Percentiles rank a stretch among this genome's conserved stretches.
phyloP scores from a whole-genome alignment of 2,888 invertebrate genomes.

The Scelioninae gen. 1 region DNA sequence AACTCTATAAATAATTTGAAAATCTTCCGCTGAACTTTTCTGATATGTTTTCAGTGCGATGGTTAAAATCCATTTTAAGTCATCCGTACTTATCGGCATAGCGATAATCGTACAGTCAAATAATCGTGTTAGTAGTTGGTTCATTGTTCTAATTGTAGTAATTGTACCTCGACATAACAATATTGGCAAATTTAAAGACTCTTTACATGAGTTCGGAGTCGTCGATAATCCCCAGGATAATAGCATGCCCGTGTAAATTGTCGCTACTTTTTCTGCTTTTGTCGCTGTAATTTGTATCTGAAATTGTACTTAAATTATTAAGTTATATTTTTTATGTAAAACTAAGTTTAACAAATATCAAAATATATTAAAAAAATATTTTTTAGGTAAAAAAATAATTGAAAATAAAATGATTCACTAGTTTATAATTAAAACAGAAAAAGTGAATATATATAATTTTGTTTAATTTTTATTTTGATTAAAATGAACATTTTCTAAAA shows the following conservation, averaged over 20 bases:
- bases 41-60: slow-evolving; percentile 68
- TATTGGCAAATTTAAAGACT: slow-evolving; percentile 77
- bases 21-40: slow-evolving; percentile 64
- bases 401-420: too few relatives aligned
- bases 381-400: too few relatives aligned
- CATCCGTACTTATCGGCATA: slow-evolving; percentile 75
- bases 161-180: slow-evolving; percentile 80
- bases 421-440: too few relatives aligned
- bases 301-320: neutral
- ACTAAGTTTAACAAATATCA: too few relatives aligned
- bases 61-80: slow-evolving; percentile 80
- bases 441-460: too few relatives aligned
- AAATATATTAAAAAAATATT: too few relatives aligned
- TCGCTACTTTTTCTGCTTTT: slow-evolving; percentile 55
- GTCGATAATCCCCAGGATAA: slow-evolving; percentile 77
- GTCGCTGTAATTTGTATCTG: slow-evolving; percentile 49
- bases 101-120: slow-evolving; percentile 80
- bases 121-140: slow-evolving; percentile 77
- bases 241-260: slow-evolving; percentile 79
- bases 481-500: too few relatives aligned
- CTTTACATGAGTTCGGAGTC: slow-evolving; percentile 46
- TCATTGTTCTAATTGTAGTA: slow-evolving; percentile 76
- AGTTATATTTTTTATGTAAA: too few relatives aligned
- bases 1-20: slow-evolving; percentile 76
- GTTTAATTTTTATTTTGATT: too few relatives aligned